Evolutionary conservation across 2,113 vertebrate genomes (phyloP).

Genomic region (Strix uralensis): DNA sequence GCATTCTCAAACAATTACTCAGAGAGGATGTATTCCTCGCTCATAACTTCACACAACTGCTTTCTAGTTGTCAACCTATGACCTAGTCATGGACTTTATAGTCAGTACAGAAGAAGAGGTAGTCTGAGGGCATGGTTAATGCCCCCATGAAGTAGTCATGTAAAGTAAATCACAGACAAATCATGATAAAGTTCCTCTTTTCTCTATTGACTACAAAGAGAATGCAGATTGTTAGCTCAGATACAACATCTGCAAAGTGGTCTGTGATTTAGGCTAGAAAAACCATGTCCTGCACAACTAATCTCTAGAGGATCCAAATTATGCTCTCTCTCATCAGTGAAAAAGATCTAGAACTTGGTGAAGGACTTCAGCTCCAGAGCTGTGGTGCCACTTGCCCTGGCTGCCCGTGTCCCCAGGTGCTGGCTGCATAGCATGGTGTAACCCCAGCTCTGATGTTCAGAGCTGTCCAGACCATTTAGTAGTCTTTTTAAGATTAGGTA

Average conservation of each 20-base stretch:
- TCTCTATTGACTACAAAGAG: neutral
- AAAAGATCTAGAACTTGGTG: neutral
- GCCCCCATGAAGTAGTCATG: neutral
- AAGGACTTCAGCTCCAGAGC: neutral
- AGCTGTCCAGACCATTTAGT: neutral
- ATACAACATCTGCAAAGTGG: neutral
- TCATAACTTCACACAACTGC: neutral
- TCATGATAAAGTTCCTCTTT: neutral
- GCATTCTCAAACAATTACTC: neutral
- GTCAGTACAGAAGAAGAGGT: neutral
- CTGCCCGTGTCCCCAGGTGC: neutral
- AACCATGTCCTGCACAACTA: neutral
- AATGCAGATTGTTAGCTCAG: neutral
- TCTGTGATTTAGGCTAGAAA: neutral
- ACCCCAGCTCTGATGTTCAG: neutral
- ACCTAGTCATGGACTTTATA: neutral
- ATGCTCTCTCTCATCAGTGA: neutral
- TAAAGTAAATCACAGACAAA: neutral
- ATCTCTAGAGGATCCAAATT: neutral
- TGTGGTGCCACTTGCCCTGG: accelerated
- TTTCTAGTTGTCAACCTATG: neutral
- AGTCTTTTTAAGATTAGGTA: neutral
- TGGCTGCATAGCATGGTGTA: neutral
- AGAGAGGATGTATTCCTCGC: neutral
- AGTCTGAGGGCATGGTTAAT: neutral